Percentiles rank a stretch among this genome's conserved stretches.
Conservation (phyloP, 2,113 vertebrate species). For the Menidia beryllina region DNA sequence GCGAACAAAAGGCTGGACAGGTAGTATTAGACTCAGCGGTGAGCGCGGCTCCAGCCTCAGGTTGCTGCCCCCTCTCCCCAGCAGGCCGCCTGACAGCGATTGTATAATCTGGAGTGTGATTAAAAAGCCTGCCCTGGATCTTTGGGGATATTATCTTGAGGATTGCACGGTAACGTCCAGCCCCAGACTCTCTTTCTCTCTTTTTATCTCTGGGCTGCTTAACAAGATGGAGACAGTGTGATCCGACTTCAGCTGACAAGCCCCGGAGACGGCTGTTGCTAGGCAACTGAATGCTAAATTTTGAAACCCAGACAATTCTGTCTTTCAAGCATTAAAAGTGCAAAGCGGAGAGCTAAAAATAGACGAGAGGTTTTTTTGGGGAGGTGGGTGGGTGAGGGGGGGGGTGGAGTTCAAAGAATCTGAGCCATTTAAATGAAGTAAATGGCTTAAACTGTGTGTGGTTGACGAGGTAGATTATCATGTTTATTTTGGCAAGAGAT, state of each 20-base stretch:
- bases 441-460: conserved; percentile 40
- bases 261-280: conserved; percentile 76
- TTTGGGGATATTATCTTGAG: conserved; percentile 69
- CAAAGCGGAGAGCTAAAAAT: conserved; percentile 73
- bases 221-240: conserved; percentile 76
- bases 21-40: conserved; percentile 40
- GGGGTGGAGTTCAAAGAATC: conserved; percentile 48
- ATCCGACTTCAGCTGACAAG: conserved; percentile 70
- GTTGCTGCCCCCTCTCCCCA: conserved; percentile 46
- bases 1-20: conserved; percentile 48
- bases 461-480: conserved; percentile 52
- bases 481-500: conserved; percentile 69
- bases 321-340: conserved; percentile 75
- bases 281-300: conserved; percentile 86
- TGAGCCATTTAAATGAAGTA: conserved; percentile 73
- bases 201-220: conserved; percentile 64
- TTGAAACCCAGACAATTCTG: conserved; percentile 77
- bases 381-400: conserved; percentile 20
- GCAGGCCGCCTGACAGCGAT: conserved; percentile 57
- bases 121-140: conserved; percentile 66
- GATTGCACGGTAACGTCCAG: conserved; percentile 60
- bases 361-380: conserved; percentile 16
- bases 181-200: conserved; percentile 51
- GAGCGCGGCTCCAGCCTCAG: conserved; percentile 29
- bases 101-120: conserved; percentile 73